These are phyloP conservation scores for Chloropsis cyanopogon DNA, from an alignment of 2,113 vertebrate species.

Conservation along the genomic window DNA sequence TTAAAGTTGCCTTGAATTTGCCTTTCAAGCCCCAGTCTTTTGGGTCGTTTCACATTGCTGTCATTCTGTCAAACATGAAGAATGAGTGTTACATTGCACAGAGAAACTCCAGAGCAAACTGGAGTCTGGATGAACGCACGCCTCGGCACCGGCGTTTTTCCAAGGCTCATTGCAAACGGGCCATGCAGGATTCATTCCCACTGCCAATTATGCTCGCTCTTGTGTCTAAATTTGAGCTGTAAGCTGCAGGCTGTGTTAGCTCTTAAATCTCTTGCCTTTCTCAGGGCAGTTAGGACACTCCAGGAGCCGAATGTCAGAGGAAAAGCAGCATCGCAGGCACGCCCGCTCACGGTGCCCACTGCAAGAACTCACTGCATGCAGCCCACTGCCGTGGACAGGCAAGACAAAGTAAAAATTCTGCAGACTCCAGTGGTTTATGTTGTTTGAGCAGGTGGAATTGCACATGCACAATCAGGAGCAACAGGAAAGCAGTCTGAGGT, in stretches of 20 bases:
- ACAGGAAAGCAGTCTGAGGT: neutral
- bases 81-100: neutral
- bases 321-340: neutral
- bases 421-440: neutral
- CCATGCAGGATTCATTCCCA: neutral
- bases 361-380: neutral
- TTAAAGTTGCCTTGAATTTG: neutral
- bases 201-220: fast-evolving
- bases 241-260: neutral
- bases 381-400: fast-evolving
- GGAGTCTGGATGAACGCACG: neutral
- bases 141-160: fast-evolving
- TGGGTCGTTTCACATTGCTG: neutral
- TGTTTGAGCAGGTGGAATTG: neutral
- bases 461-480: neutral
- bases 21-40: neutral
- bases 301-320: neutral
- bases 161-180: neutral
- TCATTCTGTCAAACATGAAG: neutral
- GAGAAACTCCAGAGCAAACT: neutral
- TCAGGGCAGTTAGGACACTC: neutral
- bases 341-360: fast-evolving
- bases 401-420: neutral
- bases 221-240: neutral
- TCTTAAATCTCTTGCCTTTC: neutral